Conservation (phyloP, 2,888 invertebrate genomes). For the Lochmaea capreae region DNA sequence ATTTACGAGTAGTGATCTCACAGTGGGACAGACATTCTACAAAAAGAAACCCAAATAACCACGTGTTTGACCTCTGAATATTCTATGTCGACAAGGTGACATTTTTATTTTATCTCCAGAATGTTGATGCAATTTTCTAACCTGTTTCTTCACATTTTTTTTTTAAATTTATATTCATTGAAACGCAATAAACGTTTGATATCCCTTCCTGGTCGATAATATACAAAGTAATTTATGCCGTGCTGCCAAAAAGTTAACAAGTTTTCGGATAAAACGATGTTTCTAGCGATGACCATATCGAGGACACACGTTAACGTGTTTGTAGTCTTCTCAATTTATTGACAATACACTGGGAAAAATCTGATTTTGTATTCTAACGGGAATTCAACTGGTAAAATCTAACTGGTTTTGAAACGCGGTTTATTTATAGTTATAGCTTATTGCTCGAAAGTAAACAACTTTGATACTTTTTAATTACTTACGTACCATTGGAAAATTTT, state of each 20-base stretch:
- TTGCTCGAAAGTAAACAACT: not conserved
- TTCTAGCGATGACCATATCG: conserved; percentile 12
- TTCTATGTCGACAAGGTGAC: conserved; percentile 45
- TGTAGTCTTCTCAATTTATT: conserved; percentile 25
- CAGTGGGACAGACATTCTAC: conserved; percentile 49
- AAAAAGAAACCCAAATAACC: conserved; percentile 47
- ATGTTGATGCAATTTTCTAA: conserved; percentile 34
- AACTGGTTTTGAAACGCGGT: conserved; percentile 2
- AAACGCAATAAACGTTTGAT: conserved; percentile 27
- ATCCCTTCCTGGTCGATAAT: conserved; percentile 33
- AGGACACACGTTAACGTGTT: conserved; percentile 15
- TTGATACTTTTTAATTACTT: not conserved
- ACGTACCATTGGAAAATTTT: not conserved
- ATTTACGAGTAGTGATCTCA: conserved; percentile 47
- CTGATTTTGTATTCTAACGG: conserved; percentile 17
- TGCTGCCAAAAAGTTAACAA: conserved; percentile 27
- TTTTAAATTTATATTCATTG: conserved; percentile 24
- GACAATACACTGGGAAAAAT: conserved; percentile 23
- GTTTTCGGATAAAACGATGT: conserved; percentile 19
- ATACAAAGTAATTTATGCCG: conserved; percentile 29
- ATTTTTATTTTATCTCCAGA: conserved; percentile 42
- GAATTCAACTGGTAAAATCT: conserved; percentile 5
- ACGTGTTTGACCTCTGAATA: conserved; percentile 49
- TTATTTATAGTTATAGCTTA: conserved; percentile 18
- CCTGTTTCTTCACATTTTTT: conserved; percentile 27